These are phyloP conservation scores for Campylorhamphus procurvoides DNA, from an alignment of 2,113 vertebrate species.

Conservation along the genomic window DNA sequence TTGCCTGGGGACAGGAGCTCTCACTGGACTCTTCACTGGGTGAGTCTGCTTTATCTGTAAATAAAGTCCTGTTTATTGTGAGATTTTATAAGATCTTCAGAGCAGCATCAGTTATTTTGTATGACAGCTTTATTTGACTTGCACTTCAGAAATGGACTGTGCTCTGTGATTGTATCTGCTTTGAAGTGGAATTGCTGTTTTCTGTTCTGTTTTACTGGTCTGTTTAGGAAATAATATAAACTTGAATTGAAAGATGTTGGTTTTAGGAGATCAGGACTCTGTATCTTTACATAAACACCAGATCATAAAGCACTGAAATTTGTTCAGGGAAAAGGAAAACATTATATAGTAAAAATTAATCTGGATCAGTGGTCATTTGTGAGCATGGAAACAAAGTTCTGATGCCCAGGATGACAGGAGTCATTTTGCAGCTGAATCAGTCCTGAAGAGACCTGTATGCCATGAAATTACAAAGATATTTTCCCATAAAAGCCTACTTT, in stretches of 20 bases:
- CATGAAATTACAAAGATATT: not conserved
- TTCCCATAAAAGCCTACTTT: not conserved
- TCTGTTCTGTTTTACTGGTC: not conserved
- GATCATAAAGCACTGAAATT: not conserved
- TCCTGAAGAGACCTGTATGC: not conserved
- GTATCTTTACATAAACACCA: not conserved
- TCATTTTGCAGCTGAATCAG: not conserved
- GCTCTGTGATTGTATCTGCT: not conserved
- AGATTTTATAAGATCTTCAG: not conserved
- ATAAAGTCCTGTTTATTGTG: not conserved
- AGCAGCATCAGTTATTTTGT: not conserved
- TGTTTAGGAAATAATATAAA: not conserved
- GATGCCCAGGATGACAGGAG: not conserved
- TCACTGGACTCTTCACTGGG: conserved; percentile 13
- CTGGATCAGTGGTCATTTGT: not conserved
- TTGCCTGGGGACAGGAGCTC: not conserved
- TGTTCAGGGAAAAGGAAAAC: not conserved
- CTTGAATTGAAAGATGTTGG: not conserved
- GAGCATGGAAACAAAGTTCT: not conserved
- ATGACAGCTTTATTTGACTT: not conserved
- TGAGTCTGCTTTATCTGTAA: conserved; percentile 22
- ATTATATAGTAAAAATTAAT: not conserved
- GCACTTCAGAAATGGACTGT: not conserved
- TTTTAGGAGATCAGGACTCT: not conserved
- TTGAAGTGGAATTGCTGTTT: not conserved